A percentile compares a stretch with the other conserved stretches of the same genome.
phyloP scores from a whole-genome alignment of 2,888 invertebrate species.

The Ochropacha duplaris region DNA sequence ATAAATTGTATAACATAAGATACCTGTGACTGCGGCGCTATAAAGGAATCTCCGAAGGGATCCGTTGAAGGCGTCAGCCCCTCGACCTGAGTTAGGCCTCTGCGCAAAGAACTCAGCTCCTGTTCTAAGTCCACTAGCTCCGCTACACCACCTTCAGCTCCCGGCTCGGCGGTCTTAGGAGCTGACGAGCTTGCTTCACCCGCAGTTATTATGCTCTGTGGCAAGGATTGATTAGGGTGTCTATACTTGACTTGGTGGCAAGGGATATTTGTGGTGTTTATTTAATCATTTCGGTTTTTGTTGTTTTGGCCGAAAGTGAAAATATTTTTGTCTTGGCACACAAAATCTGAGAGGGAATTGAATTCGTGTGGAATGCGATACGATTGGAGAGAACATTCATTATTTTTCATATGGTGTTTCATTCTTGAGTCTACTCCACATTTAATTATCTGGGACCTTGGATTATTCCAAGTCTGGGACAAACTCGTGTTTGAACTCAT shows the following conservation, averaged over 20 bases:
- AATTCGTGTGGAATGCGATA: no score
- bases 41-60: conserved; percentile 77
- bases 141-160: conserved; percentile 87
- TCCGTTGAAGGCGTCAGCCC: conserved; percentile 88
- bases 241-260: not conserved
- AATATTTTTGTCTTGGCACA: no score
- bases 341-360: no score
- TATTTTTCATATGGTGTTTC: no score
- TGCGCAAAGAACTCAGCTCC: conserved; percentile 92
- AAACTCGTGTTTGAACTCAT: no score
- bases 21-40: conserved; percentile 60
- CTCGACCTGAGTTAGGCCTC: conserved; percentile 94
- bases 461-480: no score
- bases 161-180: conserved; percentile 47
- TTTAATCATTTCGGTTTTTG: not conserved
- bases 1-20: conserved; percentile 1
- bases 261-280: not conserved
- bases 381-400: no score
- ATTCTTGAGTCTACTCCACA: no score
- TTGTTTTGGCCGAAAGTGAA: no score
- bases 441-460: no score
- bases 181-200: conserved; percentile 46
- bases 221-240: not conserved
- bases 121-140: conserved; percentile 94
- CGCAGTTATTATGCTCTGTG: conserved; percentile 51